These are phyloP conservation scores for Ceriagrion tenellum DNA, from an alignment of 2,888 invertebrate genomes.

Conservation along the genomic window DNA sequence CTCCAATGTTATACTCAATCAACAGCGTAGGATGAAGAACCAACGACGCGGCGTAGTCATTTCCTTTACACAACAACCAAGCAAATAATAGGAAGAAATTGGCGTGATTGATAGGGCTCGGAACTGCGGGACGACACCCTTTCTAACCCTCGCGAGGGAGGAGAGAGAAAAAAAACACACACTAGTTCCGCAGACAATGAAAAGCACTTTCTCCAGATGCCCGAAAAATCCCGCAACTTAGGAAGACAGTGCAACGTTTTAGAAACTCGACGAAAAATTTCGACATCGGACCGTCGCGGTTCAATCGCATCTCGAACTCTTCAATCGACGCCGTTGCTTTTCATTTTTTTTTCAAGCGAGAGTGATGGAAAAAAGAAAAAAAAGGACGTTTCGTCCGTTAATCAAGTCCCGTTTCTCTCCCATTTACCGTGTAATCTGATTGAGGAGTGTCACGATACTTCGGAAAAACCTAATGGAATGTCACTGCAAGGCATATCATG, in stretches of 20 bases:
- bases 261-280: background rate
- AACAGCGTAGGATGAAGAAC: too few relatives aligned
- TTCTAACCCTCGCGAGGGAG: background rate
- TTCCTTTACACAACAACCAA: background rate
- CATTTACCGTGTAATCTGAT: background rate
- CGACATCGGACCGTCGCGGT: background rate
- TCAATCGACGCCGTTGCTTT: background rate
- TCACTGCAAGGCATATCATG: too few relatives aligned
- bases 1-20: too few relatives aligned
- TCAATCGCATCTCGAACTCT: background rate
- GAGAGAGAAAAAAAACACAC: background rate
- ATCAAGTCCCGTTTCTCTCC: background rate
- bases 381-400: background rate
- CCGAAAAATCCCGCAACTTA: background rate
- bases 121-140: background rate
- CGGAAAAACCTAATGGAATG: too few relatives aligned
- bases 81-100: background rate
- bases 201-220: constrained; percentile 11
- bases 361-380: background rate
- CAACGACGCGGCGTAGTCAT: too few relatives aligned
- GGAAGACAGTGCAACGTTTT: background rate
- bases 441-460: background rate
- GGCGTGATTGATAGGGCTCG: background rate
- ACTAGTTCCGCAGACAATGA: background rate
- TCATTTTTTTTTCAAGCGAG: background rate